phyloP scores from a whole-genome alignment of 1,140 invertebrate genomes.

The Lordiphosa stackelbergi region DNA sequence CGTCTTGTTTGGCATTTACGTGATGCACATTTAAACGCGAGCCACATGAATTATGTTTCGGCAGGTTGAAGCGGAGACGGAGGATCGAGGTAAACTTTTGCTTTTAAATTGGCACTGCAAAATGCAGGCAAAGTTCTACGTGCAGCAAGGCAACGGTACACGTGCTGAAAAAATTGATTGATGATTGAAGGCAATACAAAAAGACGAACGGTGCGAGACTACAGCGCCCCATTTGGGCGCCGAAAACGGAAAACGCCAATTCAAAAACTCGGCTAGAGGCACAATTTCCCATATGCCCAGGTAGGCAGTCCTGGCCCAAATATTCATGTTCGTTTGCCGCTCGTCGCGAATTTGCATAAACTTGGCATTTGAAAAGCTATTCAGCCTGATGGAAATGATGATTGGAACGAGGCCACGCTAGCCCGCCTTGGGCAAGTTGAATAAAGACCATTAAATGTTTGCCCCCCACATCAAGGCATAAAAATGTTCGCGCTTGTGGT shows the following conservation, averaged over 20 bases:
- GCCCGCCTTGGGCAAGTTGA: slow-evolving; percentile 26
- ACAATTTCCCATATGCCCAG: too few species aligned
- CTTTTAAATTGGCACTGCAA: slow-evolving; percentile 61
- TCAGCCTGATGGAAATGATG: slow-evolving; percentile 68
- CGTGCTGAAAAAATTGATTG: slow-evolving; percentile 70
- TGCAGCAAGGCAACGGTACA: slow-evolving; percentile 42
- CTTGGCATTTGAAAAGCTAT: slow-evolving; percentile 71
- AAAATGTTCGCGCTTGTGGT: slow-evolving; percentile 33
- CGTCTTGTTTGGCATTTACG: too few species aligned
- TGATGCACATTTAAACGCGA: too few species aligned
- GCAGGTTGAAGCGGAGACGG: too few species aligned
- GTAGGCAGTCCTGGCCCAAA: slow-evolving; percentile 44
- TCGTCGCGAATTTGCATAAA: slow-evolving; percentile 60
- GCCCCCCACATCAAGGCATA: slow-evolving; percentile 36
- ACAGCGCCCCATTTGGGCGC: too few species aligned
- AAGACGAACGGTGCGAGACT: too few species aligned
- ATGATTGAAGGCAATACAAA: too few species aligned
- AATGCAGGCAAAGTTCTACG: slow-evolving; percentile 51
- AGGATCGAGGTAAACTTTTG: slow-evolving; percentile 22
- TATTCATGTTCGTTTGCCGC: slow-evolving; percentile 36
- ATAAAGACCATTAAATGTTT: slow-evolving; percentile 64
- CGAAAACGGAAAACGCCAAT: too few species aligned
- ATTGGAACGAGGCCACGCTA: slow-evolving; percentile 33
- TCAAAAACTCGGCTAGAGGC: too few species aligned
- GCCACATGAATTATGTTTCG: slow-evolving; percentile 65